Conservation (phyloP, 2,113 vertebrate genomes). For the Tricholaema leucomelas region DNA sequence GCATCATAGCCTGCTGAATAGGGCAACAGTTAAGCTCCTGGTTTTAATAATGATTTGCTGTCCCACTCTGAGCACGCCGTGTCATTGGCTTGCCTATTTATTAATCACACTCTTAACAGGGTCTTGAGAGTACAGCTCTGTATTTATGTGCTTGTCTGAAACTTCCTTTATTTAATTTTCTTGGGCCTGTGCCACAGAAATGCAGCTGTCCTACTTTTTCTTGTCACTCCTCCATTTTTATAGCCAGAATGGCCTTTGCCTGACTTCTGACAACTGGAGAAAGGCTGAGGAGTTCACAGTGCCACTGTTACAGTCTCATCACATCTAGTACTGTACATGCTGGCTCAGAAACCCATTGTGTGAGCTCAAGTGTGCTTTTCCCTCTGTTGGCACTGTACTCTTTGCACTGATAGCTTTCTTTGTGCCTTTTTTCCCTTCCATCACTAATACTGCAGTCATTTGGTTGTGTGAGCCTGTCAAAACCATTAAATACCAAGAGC, state of each 20-base stretch:
- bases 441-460: neutral
- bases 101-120: neutral
- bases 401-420: neutral
- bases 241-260: neutral
- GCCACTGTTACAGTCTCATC: neutral
- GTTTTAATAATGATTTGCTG: neutral
- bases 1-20: neutral
- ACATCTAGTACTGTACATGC: neutral
- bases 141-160: neutral
- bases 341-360: neutral
- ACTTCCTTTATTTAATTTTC: neutral
- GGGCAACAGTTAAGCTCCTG: neutral
- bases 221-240: neutral
- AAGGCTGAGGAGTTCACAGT: neutral
- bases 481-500: neutral
- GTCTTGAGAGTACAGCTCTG: neutral
- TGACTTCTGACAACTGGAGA: neutral
- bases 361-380: neutral
- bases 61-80: neutral
- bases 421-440: neutral
- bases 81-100: neutral
- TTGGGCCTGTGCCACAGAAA: neutral
- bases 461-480: neutral
- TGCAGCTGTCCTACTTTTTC: conserved; percentile 13
- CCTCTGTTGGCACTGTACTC: neutral